These are phyloP conservation scores for Polyommatus icarus DNA, from an alignment of 2,888 invertebrate species.

Conservation along the genomic window DNA sequence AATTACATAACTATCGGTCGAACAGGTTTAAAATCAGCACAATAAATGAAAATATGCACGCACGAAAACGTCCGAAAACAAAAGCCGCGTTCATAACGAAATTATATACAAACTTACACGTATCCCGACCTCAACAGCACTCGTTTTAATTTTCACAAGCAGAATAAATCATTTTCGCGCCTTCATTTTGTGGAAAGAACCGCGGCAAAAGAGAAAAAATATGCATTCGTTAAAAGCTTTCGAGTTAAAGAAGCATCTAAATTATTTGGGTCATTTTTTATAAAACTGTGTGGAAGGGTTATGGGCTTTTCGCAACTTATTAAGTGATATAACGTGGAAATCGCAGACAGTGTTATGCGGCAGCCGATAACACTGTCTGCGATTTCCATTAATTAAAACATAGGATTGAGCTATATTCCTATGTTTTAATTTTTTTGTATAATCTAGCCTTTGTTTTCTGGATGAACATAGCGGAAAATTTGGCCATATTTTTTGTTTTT, in stretches of 20 bases:
- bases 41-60: neutral
- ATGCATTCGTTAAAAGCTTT: constrained; percentile 15
- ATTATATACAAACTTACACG: constrained; percentile 20
- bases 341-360: too few species aligned
- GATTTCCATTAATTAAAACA: too few species aligned
- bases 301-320: neutral
- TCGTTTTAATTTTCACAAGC: constrained; percentile 39
- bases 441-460: too few species aligned
- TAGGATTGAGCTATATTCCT: too few species aligned
- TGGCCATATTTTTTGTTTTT: too few species aligned
- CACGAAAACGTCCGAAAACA: constrained; percentile 5
- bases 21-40: neutral
- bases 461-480: too few species aligned
- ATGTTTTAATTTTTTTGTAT: too few species aligned
- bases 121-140: constrained; percentile 18
- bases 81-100: neutral
- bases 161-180: constrained; percentile 39
- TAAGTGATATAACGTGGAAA: too few species aligned
- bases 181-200: constrained; percentile 35
- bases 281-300: neutral
- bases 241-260: neutral
- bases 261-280: neutral
- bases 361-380: too few species aligned
- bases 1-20: too few species aligned
- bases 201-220: constrained; percentile 35